Base-by-base conservation (phyloP, 35 echinoderm and acorn worm genomes). In the Anneissia japonica region DNA sequence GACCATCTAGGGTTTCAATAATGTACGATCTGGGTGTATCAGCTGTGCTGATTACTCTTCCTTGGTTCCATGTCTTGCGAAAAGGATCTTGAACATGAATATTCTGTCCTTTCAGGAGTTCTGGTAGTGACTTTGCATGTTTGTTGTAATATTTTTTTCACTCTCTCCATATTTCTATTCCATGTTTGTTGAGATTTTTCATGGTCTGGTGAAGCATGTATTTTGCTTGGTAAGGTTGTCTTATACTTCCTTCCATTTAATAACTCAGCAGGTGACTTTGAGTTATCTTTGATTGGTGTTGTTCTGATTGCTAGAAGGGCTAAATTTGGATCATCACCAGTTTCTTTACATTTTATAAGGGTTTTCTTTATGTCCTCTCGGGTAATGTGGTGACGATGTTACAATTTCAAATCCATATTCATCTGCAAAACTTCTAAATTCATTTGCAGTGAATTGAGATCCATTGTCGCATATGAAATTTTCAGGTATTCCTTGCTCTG, bases 331-430 rank as follows among this genome's bases (percentile, higher is more conserved):
- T 89, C 87, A 36, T 83, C 37, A n/a, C 46, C 36, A 0, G 79
- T 35, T 74, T 82, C 79, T 46, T 77, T 43, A 36, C 81, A 84
- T 90, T 90, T 90, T 13, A 28, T 90, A 33, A 90, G 80, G 16
- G 34, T 76, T 35, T 40, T 75, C 56, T 90, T 83, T 38, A 84
- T 90, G 81, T 26, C 88, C 82, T 84, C 76, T 78, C 10, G 81
- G 88, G 74, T 90, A 90, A 37, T 78, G 30, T 5, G 55, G 88
- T 77, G 73, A 84, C 1, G 81, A 90, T 76, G 88, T 85, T 7
- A 37, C n/a, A 34, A 83, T 74, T 23, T 35, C 1, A 43, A 89
- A 89, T 3, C 64, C 56, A 36, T 89, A 90, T 46, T 84, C 26
- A 28, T 84, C 26, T 23, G 88, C 88, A 10, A 90, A 73, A 36